phyloP scores from a whole-genome alignment of 2,888 invertebrate genomes.

The Hypercompe scribonia region DNA sequence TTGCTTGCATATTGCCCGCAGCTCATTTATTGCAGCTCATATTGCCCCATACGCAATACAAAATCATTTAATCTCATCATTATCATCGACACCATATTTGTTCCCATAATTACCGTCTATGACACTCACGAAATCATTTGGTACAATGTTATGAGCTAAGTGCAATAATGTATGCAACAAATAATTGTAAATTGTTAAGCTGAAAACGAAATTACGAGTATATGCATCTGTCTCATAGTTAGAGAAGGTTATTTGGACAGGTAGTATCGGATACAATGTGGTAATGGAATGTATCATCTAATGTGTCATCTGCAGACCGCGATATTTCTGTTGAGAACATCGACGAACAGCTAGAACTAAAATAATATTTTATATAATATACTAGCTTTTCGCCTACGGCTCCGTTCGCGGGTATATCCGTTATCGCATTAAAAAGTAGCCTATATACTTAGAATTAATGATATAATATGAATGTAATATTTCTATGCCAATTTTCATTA shows the following conservation, averaged over 20 bases:
- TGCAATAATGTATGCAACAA: neutral
- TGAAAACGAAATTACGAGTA: neutral
- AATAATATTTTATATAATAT: neutral
- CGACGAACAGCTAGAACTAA: neutral
- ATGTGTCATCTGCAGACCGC: slow-evolving; percentile 20
- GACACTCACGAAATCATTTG: too few species aligned
- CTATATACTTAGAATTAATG: too few species aligned
- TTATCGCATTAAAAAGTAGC: too few species aligned
- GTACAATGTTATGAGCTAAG: neutral
- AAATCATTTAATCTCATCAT: too few species aligned
- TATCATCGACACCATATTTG: too few species aligned
- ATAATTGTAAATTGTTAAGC: neutral
- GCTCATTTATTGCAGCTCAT: too few species aligned
- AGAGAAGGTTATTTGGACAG: slow-evolving; percentile 6
- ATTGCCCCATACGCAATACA: too few species aligned
- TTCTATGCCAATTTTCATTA: neutral
- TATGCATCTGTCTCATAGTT: neutral
- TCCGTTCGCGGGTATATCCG: too few species aligned
- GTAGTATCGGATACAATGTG: neutral
- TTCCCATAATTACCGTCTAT: too few species aligned
- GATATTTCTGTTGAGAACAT: neutral
- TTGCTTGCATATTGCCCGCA: too few species aligned
- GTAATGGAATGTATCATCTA: neutral
- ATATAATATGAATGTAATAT: too few species aligned
- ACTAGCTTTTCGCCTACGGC: neutral